phyloP scores from a whole-genome alignment of 2,797 vertebrate genomes.

The Phoxinus dragarum region DNA sequence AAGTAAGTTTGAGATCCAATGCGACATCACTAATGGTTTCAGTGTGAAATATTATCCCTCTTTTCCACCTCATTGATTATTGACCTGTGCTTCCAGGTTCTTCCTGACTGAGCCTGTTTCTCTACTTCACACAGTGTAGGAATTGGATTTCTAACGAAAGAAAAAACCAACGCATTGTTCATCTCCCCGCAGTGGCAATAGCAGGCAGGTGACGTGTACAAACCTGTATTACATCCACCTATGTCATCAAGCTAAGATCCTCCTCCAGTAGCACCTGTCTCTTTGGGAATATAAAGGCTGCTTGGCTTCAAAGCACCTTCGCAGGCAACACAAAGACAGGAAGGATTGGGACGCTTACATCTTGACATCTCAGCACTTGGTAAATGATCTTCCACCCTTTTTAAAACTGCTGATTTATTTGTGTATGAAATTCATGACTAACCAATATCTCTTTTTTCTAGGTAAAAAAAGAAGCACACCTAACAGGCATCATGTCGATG shows the following conservation, averaged over 20 bases:
- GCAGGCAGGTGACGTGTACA: slow-evolving; percentile 58
- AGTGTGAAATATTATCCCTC: slow-evolving; percentile 2
- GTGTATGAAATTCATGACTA: background rate
- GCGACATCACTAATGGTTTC: background rate
- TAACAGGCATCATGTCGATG: slow-evolving; percentile 86
- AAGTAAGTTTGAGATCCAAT: background rate
- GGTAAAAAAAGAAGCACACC: slow-evolving; percentile 7
- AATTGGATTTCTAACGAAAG: slow-evolving; percentile 33
- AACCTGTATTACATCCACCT: slow-evolving; percentile 48
- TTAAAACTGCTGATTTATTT: background rate
- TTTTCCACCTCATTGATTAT: background rate
- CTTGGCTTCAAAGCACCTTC: slow-evolving; percentile 69
- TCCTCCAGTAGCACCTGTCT: slow-evolving; percentile 61
- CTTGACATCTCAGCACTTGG: background rate
- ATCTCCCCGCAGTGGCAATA: slow-evolving; percentile 13
- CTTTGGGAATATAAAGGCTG: slow-evolving; percentile 74
- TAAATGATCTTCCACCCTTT: background rate
- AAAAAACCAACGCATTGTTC: background rate
- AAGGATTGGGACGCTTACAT: slow-evolving; percentile 11
- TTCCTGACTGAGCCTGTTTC: slow-evolving; percentile 19
- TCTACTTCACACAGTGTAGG: slow-evolving; percentile 25
- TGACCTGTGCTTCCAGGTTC: background rate
- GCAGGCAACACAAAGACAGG: slow-evolving; percentile 59
- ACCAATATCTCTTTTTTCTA: background rate
- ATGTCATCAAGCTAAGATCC: slow-evolving; percentile 71